Evolutionary conservation across 2,888 invertebrate genomes (phyloP).

Genomic region (Conops quadrifasciatus): DNA sequence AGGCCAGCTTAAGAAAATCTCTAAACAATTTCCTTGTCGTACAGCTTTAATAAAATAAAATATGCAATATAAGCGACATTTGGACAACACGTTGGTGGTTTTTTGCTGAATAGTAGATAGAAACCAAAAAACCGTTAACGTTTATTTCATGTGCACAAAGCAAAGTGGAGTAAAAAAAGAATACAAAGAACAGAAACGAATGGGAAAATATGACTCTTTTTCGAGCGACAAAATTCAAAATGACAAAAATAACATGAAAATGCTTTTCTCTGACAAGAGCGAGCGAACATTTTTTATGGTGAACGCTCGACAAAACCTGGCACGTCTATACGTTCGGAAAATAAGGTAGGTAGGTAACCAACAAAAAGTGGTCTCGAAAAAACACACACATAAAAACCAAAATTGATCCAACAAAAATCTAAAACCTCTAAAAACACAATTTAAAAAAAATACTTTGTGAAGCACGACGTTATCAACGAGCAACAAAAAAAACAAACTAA

Average conservation of each 20-base stretch:
- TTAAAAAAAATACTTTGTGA: neutral
- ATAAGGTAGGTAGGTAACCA: neutral
- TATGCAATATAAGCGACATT: slow-evolving; percentile 3
- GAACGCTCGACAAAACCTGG: neutral
- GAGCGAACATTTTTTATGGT: neutral
- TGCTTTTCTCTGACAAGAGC: slow-evolving; percentile 19
- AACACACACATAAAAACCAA: neutral
- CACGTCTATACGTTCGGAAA: neutral
- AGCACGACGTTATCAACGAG: neutral
- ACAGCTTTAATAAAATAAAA: neutral
- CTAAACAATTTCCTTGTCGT: neutral
- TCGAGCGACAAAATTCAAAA: neutral
- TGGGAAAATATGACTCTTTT: slow-evolving; percentile 1
- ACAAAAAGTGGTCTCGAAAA: neutral
- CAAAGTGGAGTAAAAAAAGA: neutral
- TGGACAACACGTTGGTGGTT: neutral
- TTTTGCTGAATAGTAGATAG: neutral
- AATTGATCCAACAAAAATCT: too few species aligned
- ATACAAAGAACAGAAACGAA: neutral
- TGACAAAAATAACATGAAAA: slow-evolving; percentile 23
- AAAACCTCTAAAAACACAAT: neutral
- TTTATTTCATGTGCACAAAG: neutral
- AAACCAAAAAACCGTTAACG: neutral
- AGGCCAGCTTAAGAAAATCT: too few species aligned
- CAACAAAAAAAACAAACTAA: slow-evolving; percentile 1